Evolutionary conservation across 2,797 vertebrate genomes (phyloP).

Genomic region (Menidia menidia): DNA sequence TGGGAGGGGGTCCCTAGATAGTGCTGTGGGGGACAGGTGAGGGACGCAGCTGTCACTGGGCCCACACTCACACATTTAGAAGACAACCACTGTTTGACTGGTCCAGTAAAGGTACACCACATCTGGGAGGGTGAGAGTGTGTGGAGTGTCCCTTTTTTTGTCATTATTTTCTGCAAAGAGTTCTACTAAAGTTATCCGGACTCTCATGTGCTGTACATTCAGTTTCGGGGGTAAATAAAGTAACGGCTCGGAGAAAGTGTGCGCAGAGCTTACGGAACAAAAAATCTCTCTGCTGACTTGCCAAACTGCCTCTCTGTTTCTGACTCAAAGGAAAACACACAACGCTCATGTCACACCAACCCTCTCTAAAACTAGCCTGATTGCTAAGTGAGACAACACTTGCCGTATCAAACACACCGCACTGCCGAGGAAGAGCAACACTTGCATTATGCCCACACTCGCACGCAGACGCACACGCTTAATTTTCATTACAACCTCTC

Average conservation of each 20-base stretch:
- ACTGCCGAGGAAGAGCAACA: slow-evolving; percentile 53
- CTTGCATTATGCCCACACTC: slow-evolving; percentile 30
- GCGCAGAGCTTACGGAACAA: slow-evolving; percentile 61
- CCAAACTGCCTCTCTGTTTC: slow-evolving; percentile 60
- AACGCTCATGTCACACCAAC: slow-evolving; percentile 59
- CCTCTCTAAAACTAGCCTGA: slow-evolving; percentile 55
- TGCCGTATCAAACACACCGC: slow-evolving; percentile 59
- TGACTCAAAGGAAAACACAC: slow-evolving; percentile 62
- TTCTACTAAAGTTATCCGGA: slow-evolving; percentile 68
- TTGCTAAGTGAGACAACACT: slow-evolving; percentile 64
- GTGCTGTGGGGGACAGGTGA: slow-evolving; percentile 98
- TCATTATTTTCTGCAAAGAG: slow-evolving; percentile 67
- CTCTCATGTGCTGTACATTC: slow-evolving; percentile 31
- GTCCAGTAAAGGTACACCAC: slow-evolving; percentile 74
- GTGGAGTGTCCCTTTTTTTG: slow-evolving; percentile 46
- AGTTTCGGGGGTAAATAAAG: slow-evolving; percentile 65
- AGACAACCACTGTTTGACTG: slow-evolving; percentile 71
- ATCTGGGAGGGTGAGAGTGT: slow-evolving; percentile 65
- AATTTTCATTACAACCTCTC: slow-evolving; percentile 89
- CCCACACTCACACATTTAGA: slow-evolving; percentile 73
- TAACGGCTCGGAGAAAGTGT: slow-evolving; percentile 55
- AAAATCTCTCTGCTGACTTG: slow-evolving; percentile 61
- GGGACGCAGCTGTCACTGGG: slow-evolving; percentile 92
- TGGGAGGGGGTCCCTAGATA: slow-evolving; percentile 89
- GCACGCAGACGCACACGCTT: slow-evolving; percentile 63